Evolutionary conservation across 1,140 invertebrate genomes (phyloP), one percentile per base, ranked within the genome.

Genomic region (Colletes latitarsis): DNA sequence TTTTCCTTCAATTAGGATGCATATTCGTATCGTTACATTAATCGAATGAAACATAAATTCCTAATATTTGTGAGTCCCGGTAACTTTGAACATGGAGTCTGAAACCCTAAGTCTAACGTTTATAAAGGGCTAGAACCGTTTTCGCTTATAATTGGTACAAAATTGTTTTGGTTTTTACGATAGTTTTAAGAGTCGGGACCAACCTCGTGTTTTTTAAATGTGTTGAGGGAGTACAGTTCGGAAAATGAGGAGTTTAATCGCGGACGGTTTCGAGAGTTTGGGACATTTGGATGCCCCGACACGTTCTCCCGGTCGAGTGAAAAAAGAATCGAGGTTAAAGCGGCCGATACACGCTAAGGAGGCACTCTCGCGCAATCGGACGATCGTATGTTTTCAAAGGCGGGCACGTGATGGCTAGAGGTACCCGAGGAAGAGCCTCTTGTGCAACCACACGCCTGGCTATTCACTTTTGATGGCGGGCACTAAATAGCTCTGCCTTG

Each of bases 271-370:
- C 21, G 19, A 10, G 49, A 46, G 67, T 68, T 14, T 49, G 3
- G 39, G 39, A 10, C 49, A 70, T 60, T 70, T 60, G 41, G 19
- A 71, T 77, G 53, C 57, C 8, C 49, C 53, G 57, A 58, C 82
- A 80, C 82, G 77, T 73, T 74, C 67, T 60, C 41, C 43, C 66
- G 14, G 68, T 39, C 63, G 41, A 57, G 67, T 60, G 53, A 64
- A 77, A 82, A 75, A 77, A 30, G 30, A 86, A 85, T 82, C 75
- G 83, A 82, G 83, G 83, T 86, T 85, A 79, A 72, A 85, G 43
- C 52, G 60, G 55, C 75, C 57, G 73, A 81, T 76, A 85, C 55
- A 58, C 53, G 75, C 43, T 60, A 66, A 72, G 55, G 55, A 72
- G 64, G 52, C 52, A 63, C 52, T 68, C 72, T 85, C 84, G 68